Conservation (phyloP, 2,113 vertebrate genomes). For the Apus apus region DNA sequence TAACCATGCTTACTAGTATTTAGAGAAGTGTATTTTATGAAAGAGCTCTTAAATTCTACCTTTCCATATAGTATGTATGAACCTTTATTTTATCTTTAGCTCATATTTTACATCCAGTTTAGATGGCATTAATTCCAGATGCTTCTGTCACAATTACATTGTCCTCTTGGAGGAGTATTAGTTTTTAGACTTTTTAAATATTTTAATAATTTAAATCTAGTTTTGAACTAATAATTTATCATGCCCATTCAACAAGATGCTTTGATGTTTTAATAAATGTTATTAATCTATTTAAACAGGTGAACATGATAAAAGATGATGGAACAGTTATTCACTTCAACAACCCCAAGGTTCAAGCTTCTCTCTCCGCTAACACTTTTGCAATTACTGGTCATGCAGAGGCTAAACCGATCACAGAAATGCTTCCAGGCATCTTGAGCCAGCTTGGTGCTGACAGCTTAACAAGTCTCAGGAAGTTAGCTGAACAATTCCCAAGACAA, state of each 20-base stretch:
- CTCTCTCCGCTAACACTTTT: conserved; percentile 97
- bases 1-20: neutral
- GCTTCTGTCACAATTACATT: neutral
- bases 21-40: neutral
- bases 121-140: neutral
- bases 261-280: neutral
- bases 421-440: conserved; percentile 98
- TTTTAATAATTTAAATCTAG: neutral
- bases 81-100: neutral
- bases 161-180: neutral
- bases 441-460: conserved; percentile 98
- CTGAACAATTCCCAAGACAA: conserved; percentile 97
- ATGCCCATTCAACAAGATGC: neutral
- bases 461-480: conserved; percentile 96
- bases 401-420: conserved; percentile 98
- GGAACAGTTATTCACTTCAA: conserved; percentile 99
- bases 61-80: neutral
- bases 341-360: conserved; percentile 98
- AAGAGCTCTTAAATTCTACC: neutral
- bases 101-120: neutral
- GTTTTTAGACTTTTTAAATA: neutral
- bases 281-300: conserved; percentile 77
- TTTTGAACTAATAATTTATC: neutral
- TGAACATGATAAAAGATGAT: conserved; percentile 99
- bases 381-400: conserved; percentile 97